A percentile compares a stretch with the other conserved stretches of the same genome.
Evolutionary conservation across 2,888 invertebrate species (phyloP).

Genomic region (Beris morrisii): DNA sequence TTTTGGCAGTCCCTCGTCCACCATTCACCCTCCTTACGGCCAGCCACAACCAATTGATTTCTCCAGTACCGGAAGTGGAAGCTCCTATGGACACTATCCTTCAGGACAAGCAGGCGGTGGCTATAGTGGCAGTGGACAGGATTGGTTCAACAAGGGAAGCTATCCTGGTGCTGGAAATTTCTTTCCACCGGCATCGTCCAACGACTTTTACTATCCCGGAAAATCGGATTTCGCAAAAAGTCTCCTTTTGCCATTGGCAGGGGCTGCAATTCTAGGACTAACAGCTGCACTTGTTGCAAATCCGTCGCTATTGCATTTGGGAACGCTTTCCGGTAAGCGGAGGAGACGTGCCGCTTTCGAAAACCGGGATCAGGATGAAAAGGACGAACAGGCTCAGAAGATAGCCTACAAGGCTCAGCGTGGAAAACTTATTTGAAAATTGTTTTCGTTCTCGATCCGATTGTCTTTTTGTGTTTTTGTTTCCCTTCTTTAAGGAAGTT

Average conservation of each 20-base stretch:
- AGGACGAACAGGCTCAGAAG: conserved; percentile 17
- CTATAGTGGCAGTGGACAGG: conserved; percentile 21
- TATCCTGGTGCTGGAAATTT: conserved; percentile 40
- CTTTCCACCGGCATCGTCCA: conserved; percentile 34
- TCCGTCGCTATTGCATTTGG: conserved; percentile 76
- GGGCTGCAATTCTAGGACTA: conserved; percentile 77
- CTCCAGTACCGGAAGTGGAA: conserved; percentile 25
- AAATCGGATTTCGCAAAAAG: conserved; percentile 59
- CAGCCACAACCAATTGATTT: conserved; percentile 42
- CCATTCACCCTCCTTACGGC: conserved; percentile 41
- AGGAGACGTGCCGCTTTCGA: conserved; percentile 8
- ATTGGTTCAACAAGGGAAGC: conserved; percentile 36
- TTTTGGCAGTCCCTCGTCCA: conserved; percentile 41
- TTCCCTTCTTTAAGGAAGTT: conserved; percentile 11
- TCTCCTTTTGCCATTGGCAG: conserved; percentile 72
- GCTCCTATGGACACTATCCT: conserved; percentile 7
- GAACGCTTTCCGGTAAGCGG: conserved; percentile 55
- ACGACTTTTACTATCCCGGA: conserved; percentile 25
- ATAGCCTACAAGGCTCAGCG: conserved; percentile 24
- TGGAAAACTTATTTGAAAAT: conserved; percentile 1
- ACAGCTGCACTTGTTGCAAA: conserved; percentile 78
- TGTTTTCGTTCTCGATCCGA: background rate
- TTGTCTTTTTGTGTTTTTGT: conserved; percentile 14
- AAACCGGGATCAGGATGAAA: background rate
- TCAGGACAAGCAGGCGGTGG: background rate